Evolutionary conservation across 2,888 invertebrate species (phyloP).

Genomic region (Chaetogeoica ovagalla): DNA sequence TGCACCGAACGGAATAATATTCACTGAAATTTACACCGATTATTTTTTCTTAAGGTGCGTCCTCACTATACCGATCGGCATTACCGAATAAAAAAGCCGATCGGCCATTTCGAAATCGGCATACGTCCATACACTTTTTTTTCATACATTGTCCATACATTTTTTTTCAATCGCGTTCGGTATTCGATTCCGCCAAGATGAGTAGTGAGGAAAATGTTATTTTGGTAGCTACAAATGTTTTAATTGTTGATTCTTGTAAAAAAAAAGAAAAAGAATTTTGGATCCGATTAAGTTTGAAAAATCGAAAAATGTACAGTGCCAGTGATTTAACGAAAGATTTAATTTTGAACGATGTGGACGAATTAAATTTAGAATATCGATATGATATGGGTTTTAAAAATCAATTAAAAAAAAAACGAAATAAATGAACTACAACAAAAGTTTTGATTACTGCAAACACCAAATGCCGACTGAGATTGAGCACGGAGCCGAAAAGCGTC

Average conservation of each 20-base stretch:
- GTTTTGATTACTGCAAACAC: too few relatives aligned
- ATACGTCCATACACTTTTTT: too few relatives aligned
- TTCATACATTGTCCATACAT: too few relatives aligned
- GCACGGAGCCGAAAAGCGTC: too few relatives aligned
- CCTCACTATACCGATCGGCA: background rate
- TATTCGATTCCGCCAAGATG: background rate
- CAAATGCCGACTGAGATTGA: too few relatives aligned
- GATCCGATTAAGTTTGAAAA: background rate
- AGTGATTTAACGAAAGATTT: slow-evolving; percentile 1
- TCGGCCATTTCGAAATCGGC: background rate
- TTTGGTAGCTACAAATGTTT: background rate
- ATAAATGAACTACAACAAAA: background rate
- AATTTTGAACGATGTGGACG: background rate
- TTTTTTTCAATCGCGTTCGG: background rate
- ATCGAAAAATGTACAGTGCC: slow-evolving; percentile 1
- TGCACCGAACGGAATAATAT: too few relatives aligned
- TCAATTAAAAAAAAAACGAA: too few relatives aligned
- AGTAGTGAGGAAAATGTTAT: slow-evolving; percentile 3
- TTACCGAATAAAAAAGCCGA: slow-evolving; percentile 56
- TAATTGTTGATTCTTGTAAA: slow-evolving; percentile 5
- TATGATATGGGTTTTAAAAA: background rate
- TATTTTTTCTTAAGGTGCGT: too few relatives aligned
- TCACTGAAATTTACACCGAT: too few relatives aligned
- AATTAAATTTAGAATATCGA: background rate
- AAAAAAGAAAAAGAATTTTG: background rate